Evolutionary conservation across 2,797 vertebrate species (phyloP).

Genomic region (Pseudochirops cupreus): DNA sequence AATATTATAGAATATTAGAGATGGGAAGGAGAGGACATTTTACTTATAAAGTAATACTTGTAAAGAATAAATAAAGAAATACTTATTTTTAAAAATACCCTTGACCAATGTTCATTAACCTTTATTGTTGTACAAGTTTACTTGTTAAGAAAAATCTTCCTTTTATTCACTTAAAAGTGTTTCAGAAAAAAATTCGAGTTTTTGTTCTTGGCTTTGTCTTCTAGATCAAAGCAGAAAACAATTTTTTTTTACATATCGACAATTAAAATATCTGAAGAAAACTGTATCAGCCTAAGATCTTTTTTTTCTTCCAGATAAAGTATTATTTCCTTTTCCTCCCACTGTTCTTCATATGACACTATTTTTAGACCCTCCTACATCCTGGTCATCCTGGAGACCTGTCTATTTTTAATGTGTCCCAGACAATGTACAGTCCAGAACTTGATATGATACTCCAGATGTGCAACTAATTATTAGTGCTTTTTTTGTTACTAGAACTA

Average conservation of each 20-base stretch:
- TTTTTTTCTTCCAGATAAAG: background rate
- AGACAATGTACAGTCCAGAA: background rate
- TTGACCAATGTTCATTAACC: background rate
- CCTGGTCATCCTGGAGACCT: background rate
- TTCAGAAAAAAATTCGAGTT: background rate
- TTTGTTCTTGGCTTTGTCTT: background rate
- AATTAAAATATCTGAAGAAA: background rate
- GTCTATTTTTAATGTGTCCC: background rate
- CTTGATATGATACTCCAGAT: background rate
- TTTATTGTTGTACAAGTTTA: background rate
- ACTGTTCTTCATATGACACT: background rate
- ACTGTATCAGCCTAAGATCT: background rate
- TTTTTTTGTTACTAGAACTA: background rate
- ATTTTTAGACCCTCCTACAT: background rate
- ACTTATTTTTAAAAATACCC: too few species aligned
- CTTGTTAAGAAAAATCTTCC: background rate
- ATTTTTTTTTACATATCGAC: background rate
- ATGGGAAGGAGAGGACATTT: background rate
- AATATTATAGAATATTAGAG: background rate
- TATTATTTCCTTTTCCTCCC: background rate
- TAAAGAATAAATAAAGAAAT: too few species aligned
- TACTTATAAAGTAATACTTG: too few species aligned
- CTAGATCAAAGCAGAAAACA: background rate
- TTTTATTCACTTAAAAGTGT: background rate
- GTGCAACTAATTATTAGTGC: background rate